Percentiles rank a stretch among this genome's conserved stretches.
Conservation (phyloP, 2,113 vertebrate species). For the Etia nguti region DNA sequence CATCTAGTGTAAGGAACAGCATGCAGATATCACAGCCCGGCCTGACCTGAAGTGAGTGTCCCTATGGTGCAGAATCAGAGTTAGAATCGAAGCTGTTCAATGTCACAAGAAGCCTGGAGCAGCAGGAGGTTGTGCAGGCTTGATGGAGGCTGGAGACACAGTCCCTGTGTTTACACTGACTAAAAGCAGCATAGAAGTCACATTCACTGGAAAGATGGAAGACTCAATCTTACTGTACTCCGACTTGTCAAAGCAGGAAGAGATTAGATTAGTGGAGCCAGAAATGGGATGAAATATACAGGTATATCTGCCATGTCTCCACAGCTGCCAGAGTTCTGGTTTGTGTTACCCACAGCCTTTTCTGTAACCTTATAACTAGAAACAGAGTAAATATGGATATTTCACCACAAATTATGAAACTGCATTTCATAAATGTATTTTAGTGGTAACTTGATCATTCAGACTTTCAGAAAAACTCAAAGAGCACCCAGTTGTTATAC, state of each 20-base stretch:
- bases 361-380: not conserved
- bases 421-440: not conserved
- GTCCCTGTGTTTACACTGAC: slow-evolving; percentile 27
- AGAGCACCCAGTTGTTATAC: not conserved
- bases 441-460: not conserved
- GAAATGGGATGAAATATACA: slow-evolving; percentile 7
- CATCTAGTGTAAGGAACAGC: not conserved
- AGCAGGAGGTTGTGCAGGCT: not conserved
- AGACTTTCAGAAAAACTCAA: fast-evolving
- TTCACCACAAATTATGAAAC: not conserved
- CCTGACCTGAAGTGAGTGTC: not conserved
- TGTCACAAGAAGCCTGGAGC: slow-evolving; percentile 7
- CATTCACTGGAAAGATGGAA: not conserved
- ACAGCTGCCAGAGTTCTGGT: not conserved
- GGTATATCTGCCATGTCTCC: not conserved
- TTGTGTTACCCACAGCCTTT: not conserved
- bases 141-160: not conserved
- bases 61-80: not conserved
- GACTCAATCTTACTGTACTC: not conserved
- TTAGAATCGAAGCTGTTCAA: not conserved
- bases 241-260: slow-evolving; percentile 55
- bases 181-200: not conserved
- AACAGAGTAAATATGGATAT: not conserved
- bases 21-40: too few species aligned
- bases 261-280: not conserved